Evolutionary conservation across 2,113 vertebrate species (phyloP).

Genomic region (Lepisosteus osseus): DNA sequence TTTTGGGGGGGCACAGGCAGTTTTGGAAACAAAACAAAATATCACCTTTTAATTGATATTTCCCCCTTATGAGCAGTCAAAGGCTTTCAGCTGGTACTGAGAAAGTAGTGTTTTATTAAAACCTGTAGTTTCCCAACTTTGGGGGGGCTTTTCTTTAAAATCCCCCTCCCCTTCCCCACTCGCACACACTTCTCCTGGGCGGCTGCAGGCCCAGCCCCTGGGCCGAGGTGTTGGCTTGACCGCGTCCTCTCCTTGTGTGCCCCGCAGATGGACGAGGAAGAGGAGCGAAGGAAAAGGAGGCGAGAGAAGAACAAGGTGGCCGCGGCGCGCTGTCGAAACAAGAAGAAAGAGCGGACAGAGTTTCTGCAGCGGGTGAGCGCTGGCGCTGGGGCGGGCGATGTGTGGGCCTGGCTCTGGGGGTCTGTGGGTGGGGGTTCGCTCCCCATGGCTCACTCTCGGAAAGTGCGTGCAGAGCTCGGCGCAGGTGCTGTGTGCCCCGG

Average conservation of each 20-base stretch:
- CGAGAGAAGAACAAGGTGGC: slow-evolving; percentile 97
- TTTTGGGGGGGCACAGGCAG: too few relatives aligned
- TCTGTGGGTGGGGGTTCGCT: too few relatives aligned
- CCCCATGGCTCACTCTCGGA: too few relatives aligned
- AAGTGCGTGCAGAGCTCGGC: too few relatives aligned
- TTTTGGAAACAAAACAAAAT: too few relatives aligned
- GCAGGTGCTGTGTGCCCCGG: neutral
- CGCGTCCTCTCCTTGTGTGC: neutral
- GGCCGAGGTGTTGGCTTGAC: neutral
- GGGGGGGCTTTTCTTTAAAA: neutral
- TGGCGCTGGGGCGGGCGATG: neutral
- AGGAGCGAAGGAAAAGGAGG: slow-evolving; percentile 88
- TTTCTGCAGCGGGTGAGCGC: slow-evolving; percentile 86
- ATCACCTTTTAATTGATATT: too few relatives aligned
- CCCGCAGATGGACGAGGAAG: slow-evolving; percentile 85
- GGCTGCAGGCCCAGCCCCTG: neutral
- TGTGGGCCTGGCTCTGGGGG: neutral
- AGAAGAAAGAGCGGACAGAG: slow-evolving; percentile 95
- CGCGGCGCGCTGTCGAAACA: slow-evolving; percentile 93
- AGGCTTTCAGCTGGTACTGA: too few relatives aligned
- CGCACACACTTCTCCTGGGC: too few relatives aligned
- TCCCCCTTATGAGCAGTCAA: too few relatives aligned
- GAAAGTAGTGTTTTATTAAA: too few relatives aligned
- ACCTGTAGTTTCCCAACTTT: too few relatives aligned
- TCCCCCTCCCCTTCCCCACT: too few relatives aligned